phyloP scores from a whole-genome alignment of 2,888 invertebrate species.

The Drosophila meridionalis region DNA sequence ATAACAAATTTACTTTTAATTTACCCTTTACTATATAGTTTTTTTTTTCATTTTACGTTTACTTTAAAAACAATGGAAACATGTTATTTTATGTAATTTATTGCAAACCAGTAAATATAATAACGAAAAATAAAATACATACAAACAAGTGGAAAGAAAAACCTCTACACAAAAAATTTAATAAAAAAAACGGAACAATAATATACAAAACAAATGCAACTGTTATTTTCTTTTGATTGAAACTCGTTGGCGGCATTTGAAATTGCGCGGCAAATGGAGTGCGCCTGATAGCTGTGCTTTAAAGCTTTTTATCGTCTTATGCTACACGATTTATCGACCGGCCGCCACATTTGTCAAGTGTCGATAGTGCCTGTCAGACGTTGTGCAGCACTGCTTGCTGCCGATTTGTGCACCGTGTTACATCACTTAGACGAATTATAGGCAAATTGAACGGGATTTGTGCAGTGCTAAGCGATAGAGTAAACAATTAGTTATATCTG shows the following conservation, averaged over 20 bases:
- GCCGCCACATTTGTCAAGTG: conserved; percentile 18
- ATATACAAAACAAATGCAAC: conserved; percentile 54
- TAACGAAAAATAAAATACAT: conserved; percentile 65
- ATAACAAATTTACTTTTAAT: conserved; percentile 71
- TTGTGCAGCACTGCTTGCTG: conserved; percentile 20
- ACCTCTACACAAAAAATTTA: conserved; percentile 56
- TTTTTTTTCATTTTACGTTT: conserved; percentile 50
- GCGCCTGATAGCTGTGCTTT: background rate
- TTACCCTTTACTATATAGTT: conserved; percentile 59
- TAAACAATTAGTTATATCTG: conserved; percentile 28
- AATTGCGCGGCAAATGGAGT: conserved; percentile 2
- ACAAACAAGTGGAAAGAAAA: conserved; percentile 66
- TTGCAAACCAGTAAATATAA: conserved; percentile 73
- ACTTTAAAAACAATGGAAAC: conserved; percentile 55
- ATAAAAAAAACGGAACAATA: conserved; percentile 73
- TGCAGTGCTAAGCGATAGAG: conserved; percentile 24
- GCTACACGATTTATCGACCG: conserved; percentile 18
- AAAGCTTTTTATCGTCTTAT: conserved; percentile 13
- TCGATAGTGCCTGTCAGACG: background rate
- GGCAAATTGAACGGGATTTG: conserved; percentile 34
- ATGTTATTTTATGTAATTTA: conserved; percentile 74
- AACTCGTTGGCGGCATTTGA: background rate
- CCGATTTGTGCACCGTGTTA: conserved; percentile 51
- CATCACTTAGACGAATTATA: conserved; percentile 61
- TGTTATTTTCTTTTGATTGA: background rate